These are phyloP conservation scores for Drosophila auraria DNA, from an alignment of 1,140 invertebrate genomes.

Conservation along the genomic window DNA sequence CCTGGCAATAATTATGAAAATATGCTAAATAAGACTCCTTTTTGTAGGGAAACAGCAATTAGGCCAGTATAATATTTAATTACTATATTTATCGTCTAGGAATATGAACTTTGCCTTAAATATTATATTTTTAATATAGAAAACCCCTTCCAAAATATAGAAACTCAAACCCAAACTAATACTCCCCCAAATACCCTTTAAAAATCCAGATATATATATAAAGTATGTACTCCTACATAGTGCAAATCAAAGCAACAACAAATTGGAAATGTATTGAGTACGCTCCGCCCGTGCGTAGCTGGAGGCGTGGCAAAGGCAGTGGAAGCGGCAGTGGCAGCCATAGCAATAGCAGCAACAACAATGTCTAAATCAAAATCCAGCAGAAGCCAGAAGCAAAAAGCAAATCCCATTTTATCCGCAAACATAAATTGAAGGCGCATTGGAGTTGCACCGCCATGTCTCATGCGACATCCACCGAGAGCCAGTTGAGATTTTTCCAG, in stretches of 20 bases:
- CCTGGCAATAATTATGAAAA: too few relatives aligned
- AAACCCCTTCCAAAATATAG: fast-evolving
- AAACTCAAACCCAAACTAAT: not conserved
- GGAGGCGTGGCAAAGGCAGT: conserved; percentile 25
- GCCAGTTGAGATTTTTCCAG: conserved; percentile 35
- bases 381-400: conserved; percentile 64
- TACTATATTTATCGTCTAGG: too few relatives aligned
- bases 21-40: not conserved
- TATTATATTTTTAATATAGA: not conserved
- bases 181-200: conserved; percentile 12
- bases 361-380: conserved; percentile 71
- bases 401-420: conserved; percentile 83
- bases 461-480: conserved; percentile 55
- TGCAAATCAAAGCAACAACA: conserved; percentile 81
- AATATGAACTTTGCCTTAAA: not conserved
- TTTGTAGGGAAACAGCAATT: not conserved
- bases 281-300: conserved; percentile 48
- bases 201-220: conserved; percentile 18
- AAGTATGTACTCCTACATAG: conserved; percentile 39
- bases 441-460: conserved; percentile 72
- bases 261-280: conserved; percentile 74
- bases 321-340: not conserved
- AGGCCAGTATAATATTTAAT: too few relatives aligned
- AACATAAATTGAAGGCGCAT: conserved; percentile 82
- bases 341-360: conserved; percentile 42